Percentiles rank a stretch among this genome's conserved stretches.
phyloP scores from a whole-genome alignment of 2,888 invertebrate species.

The Caenorhabditis sp. region DNA sequence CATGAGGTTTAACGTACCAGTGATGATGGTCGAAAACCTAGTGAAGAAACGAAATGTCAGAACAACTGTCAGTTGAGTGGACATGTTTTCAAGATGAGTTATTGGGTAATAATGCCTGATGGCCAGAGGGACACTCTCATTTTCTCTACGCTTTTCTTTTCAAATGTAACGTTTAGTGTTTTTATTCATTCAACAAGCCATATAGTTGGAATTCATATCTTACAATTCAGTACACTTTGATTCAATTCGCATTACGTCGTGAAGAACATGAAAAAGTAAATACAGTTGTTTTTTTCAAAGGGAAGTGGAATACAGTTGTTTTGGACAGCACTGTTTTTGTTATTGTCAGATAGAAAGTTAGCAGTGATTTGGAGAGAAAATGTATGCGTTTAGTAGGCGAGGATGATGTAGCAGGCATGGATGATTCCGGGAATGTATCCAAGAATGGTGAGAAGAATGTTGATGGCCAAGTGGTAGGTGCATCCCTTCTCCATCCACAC shows the following conservation, averaged over 20 bases:
- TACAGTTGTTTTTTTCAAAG: too few species aligned
- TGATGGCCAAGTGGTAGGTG: slow-evolving; percentile 72
- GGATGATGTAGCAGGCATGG: slow-evolving; percentile 65
- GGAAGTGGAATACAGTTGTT: background rate
- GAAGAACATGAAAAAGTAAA: background rate
- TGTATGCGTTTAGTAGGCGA: slow-evolving; percentile 38
- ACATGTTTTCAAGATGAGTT: slow-evolving; percentile 56
- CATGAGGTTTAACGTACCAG: slow-evolving; percentile 18
- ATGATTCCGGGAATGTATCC: slow-evolving; percentile 77
- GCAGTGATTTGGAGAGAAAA: background rate
- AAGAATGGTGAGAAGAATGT: slow-evolving; percentile 74
- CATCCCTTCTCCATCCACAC: slow-evolving; percentile 76
- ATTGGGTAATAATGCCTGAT: slow-evolving; percentile 46
- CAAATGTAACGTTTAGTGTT: background rate
- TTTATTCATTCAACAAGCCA: background rate
- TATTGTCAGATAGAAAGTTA: background rate
- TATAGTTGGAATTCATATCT: background rate
- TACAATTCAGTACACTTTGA: too few species aligned
- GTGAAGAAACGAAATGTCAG: slow-evolving; percentile 40
- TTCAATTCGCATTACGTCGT: background rate
- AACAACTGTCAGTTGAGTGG: slow-evolving; percentile 55
- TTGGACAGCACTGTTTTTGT: background rate
- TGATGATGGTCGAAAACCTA: slow-evolving; percentile 48
- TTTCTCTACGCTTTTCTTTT: background rate
- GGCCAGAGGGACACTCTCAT: slow-evolving; percentile 5